Base-by-base conservation (phyloP, 2,888 invertebrate species). In the Brassicogethes aeneus region DNA sequence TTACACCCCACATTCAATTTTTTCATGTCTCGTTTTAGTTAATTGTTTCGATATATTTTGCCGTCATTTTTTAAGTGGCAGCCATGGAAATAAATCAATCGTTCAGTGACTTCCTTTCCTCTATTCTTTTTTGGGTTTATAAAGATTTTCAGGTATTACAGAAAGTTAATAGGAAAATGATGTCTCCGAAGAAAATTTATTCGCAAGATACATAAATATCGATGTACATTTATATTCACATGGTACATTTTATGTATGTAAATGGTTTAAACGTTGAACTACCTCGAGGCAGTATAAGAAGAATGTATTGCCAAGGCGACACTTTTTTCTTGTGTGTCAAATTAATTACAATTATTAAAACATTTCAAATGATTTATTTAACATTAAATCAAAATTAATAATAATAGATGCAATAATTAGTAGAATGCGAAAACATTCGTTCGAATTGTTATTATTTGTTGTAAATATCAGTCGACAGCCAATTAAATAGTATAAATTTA, bases 1-100 rank as follows among this genome's bases (percentile, higher is more conserved):
- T 55, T 56, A 55, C 56, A 50, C 51, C 53, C 54, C 50, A 54
- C 45, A 43, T 49, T 54, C 51, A 54, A 59, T 60, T 63, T 61
- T 63, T 61, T 59, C 64, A 57, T 60, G 61, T 62, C 62, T 55
- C 57, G 52, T 60, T 59, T 59, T 49, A 59, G 50, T 61, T 62
- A 61, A 62, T 63, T 64, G 61, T 60, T 61, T 63, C 61, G 55
- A 60, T 59, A 59, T 60, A 59, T 60, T 60, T 54, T 54, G 51
- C 52, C 46, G 55, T 55, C 55, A 48, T 47, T 48, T 50, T 42
- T 42, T 14, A 7, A 10, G 23, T 23, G 23, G 23, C 10, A 7
- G 10, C 23, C 5, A 23, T 10, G 10, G 23, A 23, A 39, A 42
- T 39, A 42, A 42, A 42, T 42, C 39, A 42, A 39, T 42, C 10